A percentile compares a stretch with the other conserved stretches of the same genome.
Conservation (phyloP, 2,888 invertebrate species). For the Osedax fenrisi region DNA sequence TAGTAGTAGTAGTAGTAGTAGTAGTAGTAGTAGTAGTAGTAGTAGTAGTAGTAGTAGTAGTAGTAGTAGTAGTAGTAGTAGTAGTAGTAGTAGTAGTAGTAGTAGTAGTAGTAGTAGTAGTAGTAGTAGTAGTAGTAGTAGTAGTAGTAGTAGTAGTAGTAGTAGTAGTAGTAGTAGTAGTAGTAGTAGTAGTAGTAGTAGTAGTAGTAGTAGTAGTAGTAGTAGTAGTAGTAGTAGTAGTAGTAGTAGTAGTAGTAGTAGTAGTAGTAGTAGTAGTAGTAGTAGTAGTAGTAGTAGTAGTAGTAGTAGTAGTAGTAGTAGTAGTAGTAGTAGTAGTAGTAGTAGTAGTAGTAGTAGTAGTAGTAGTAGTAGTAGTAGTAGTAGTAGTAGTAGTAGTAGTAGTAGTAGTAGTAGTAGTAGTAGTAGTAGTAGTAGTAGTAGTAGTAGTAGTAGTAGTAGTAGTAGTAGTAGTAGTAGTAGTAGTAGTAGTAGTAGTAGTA, state of each 20-base stretch:
- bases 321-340: not conserved
- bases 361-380: not conserved
- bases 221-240: not conserved
- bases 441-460: not conserved
- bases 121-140: not conserved
- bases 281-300: not conserved
- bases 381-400: not conserved
- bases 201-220: not conserved
- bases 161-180: not conserved
- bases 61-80: not conserved
- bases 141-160: not conserved
- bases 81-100: not conserved
- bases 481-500: not conserved
- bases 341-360: not conserved
- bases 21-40: not conserved
- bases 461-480: not conserved
- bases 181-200: not conserved
- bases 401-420: not conserved
- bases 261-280: not conserved
- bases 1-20: not conserved
- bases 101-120: not conserved
- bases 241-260: not conserved
- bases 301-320: not conserved
- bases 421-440: conserved; percentile 3
- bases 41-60: not conserved